Evolutionary conservation across 2,113 vertebrate species (phyloP), one percentile per base, ranked within the genome.

Genomic region (Eleginops maclovinus): DNA sequence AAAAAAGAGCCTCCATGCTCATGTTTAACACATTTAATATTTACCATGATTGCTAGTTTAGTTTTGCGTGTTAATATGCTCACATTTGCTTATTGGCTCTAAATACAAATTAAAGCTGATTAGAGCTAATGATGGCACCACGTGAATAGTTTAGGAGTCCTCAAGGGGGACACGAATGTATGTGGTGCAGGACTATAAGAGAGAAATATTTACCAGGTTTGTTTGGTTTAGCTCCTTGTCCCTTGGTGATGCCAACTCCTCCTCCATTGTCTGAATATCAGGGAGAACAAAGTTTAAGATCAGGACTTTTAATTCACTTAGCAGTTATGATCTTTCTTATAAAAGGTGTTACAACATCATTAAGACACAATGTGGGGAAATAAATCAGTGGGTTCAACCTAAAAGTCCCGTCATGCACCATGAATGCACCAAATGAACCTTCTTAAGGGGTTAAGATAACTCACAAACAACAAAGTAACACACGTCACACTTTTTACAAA

Each of bases 161-260:
- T 44, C 11, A 67, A 8, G 17, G 17, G 19, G 46, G 12, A 2
- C 65, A 67, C 22, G 64, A 14, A 40, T 10, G 31, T 22, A 8
- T 54, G 19, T 14, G 10, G 10, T n/a, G 14, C 54, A 28, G 36
- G 13, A 51, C 13, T 28, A 56, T 43, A 82, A 24, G 17, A 40
- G 9, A 49, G 17, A 40, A 44, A 70, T 17, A 9, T 70, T 88
- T 91, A 94, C 91, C 92, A 47, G 85, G 82, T 83, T 88, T 92
- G 12, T 64, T 54, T 28, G 74, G 36, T 75, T 90, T 87, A 7
- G 66, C 24, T 76, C 82, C 87, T 50, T 92, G 90, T 67, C 80
- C 87, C 28, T 91, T 91, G 11, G 79, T 51, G 4, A 67, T 28
- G 0, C 63, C 70, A 49, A 71, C n/a, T 79, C 56, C 85, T 60